These are phyloP conservation scores for Capitella teleta DNA, from an alignment of 1,140 invertebrate genomes.

Conservation along the genomic window DNA sequence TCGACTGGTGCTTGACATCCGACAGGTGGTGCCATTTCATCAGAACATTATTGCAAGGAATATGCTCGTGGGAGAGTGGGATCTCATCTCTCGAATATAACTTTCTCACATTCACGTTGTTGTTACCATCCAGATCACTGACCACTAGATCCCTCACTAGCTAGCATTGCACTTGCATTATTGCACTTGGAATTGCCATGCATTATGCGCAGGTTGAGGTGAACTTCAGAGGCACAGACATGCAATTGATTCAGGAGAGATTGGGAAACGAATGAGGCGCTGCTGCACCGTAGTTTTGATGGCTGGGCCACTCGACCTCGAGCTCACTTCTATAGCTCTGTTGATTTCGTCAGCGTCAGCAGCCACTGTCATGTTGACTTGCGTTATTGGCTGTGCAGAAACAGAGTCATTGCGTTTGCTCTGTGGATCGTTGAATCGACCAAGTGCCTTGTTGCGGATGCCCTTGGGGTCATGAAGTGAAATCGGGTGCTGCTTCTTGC, in stretches of 20 bases:
- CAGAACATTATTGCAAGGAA: not conserved
- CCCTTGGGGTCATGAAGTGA: too few species aligned
- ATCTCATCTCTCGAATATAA: not conserved
- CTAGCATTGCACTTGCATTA: not conserved
- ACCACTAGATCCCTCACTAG: not conserved
- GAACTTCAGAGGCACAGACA: not conserved
- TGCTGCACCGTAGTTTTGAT: not conserved
- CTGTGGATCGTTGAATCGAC: too few species aligned
- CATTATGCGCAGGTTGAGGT: not conserved
- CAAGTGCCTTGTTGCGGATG: too few species aligned
- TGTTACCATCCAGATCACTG: not conserved
- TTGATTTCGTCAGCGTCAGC: not conserved
- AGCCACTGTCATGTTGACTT: not conserved
- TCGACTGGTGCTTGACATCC: too few species aligned
- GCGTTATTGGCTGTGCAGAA: not conserved
- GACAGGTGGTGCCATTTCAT: not conserved
- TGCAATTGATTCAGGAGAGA: not conserved
- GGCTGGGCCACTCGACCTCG: not conserved
- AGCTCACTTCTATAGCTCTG: not conserved
- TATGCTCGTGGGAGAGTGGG: not conserved
- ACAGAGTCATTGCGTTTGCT: too few species aligned
- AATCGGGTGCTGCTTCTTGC: too few species aligned
- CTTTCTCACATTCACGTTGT: not conserved
- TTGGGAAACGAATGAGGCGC: not conserved
- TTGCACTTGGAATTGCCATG: not conserved